Percentiles rank a stretch among this genome's conserved stretches.
phyloP scores from a whole-genome alignment of 2,888 invertebrate genomes.

The Xestia c-nigrum region DNA sequence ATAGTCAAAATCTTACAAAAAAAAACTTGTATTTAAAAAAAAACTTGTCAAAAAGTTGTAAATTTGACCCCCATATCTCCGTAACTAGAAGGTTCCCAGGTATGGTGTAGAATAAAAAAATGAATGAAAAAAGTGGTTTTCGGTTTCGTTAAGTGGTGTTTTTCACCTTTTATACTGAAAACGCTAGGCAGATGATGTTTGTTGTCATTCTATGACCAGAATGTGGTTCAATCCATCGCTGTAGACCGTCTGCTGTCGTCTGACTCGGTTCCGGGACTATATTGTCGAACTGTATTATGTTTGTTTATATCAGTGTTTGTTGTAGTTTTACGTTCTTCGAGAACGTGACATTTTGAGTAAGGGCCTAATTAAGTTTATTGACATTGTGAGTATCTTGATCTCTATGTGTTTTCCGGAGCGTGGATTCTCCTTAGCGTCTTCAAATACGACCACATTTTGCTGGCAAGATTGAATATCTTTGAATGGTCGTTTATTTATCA shows the following conservation, averaged over 20 bases:
- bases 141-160: too few species aligned
- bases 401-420: not conserved
- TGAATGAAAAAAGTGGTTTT: too few species aligned
- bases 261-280: not conserved
- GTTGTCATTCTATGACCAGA: not conserved
- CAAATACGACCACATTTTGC: not conserved
- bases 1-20: too few species aligned
- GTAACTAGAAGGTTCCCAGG: too few species aligned
- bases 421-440: not conserved
- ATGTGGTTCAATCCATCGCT: not conserved
- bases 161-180: too few species aligned
- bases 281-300: not conserved
- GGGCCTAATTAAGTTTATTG: constrained; percentile 1
- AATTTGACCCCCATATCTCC: too few species aligned
- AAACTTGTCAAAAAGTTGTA: too few species aligned
- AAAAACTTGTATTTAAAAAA: too few species aligned
- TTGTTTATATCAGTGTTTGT: not conserved
- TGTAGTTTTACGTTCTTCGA: not conserved
- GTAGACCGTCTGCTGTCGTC: too few species aligned
- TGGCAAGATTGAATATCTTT: not conserved
- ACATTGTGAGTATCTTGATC: not conserved
- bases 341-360: constrained; percentile 15
- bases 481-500: not conserved
- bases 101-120: too few species aligned
- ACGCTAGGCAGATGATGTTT: too few species aligned